A percentile compares a stretch with the other conserved stretches of the same genome.
phyloP scores from a whole-genome alignment of 2,797 vertebrate species.

The Pteropus rufus region DNA sequence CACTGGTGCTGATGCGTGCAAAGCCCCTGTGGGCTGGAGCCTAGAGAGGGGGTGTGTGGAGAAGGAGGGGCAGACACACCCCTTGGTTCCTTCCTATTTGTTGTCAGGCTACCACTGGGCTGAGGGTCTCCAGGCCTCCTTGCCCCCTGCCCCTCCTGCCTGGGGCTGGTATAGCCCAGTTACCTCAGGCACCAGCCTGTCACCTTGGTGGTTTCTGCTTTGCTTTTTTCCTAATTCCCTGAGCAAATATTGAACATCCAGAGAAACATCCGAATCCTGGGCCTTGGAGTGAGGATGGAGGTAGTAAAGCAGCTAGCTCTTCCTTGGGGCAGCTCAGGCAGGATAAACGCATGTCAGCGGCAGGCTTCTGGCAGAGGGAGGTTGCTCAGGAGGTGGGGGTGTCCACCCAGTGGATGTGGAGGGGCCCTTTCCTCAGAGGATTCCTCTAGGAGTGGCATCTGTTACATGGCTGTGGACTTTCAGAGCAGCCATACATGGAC shows the following conservation, averaged over 20 bases:
- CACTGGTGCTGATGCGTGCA: rapidly evolving
- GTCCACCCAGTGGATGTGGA: background rate
- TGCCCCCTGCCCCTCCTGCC: rapidly evolving
- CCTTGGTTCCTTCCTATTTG: background rate
- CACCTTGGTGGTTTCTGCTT: constrained; percentile 57
- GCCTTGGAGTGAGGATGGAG: background rate
- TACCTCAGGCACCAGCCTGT: constrained; percentile 53
- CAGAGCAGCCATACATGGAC: background rate
- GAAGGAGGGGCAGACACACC: background rate
- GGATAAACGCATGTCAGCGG: constrained; percentile 22
- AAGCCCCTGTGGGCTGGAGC: rapidly evolving
- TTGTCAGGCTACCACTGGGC: background rate
- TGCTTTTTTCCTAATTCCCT: constrained; percentile 60
- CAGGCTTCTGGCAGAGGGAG: background rate
- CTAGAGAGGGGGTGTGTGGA: rapidly evolving
- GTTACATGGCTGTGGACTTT: background rate
- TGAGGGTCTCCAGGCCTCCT: background rate
- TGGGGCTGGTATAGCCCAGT: background rate
- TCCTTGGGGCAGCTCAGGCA: constrained; percentile 23
- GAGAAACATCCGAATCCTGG: constrained; percentile 51
- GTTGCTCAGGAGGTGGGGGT: background rate
- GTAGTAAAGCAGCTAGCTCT: background rate
- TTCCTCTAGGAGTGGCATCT: background rate
- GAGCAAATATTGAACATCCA: constrained; percentile 59
- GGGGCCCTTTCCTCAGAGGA: background rate